Percentiles rank a stretch among this genome's conserved stretches.
phyloP scores from a whole-genome alignment of 2,888 invertebrate species.

The Strigamia maritima region DNA sequence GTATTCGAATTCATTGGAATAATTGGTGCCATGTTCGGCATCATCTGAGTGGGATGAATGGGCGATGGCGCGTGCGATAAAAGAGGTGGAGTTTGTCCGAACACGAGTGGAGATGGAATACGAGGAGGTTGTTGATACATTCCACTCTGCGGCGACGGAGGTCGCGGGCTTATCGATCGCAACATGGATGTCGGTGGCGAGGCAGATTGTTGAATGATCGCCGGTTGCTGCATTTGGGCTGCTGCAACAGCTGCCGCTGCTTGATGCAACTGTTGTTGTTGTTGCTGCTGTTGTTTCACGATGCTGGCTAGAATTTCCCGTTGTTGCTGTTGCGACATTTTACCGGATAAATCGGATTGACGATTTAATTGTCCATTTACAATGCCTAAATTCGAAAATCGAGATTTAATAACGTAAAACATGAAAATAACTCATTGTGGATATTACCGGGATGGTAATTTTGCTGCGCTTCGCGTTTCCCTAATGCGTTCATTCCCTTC shows the following conservation, averaged over 20 bases:
- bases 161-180: slow-evolving; percentile 37
- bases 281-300: slow-evolving; percentile 57
- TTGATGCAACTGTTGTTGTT: slow-evolving; percentile 42
- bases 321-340: slow-evolving; percentile 33
- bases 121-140: slow-evolving; percentile 58
- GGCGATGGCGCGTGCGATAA: slow-evolving; percentile 53
- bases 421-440: too few species aligned
- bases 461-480: not conserved
- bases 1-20: slow-evolving; percentile 41
- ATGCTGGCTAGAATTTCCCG: slow-evolving; percentile 69
- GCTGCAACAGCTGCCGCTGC: slow-evolving; percentile 38
- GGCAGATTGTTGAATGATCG: slow-evolving; percentile 39
- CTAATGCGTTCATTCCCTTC: not conserved
- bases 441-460: not conserved
- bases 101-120: slow-evolving; percentile 62
- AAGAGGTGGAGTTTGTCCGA: slow-evolving; percentile 53
- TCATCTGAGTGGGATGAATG: slow-evolving; percentile 50
- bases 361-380: not conserved
- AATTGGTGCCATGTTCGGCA: slow-evolving; percentile 38
- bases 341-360: not conserved
- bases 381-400: not conserved
- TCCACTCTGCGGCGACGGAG: slow-evolving; percentile 41
- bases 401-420: too few species aligned
- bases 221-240: slow-evolving; percentile 38
- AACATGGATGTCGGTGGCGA: slow-evolving; percentile 38